Evolutionary conservation across 2,888 invertebrate genomes (phyloP), one percentile per base, ranked within the genome.

Genomic region (Apocheima hispidaria): DNA sequence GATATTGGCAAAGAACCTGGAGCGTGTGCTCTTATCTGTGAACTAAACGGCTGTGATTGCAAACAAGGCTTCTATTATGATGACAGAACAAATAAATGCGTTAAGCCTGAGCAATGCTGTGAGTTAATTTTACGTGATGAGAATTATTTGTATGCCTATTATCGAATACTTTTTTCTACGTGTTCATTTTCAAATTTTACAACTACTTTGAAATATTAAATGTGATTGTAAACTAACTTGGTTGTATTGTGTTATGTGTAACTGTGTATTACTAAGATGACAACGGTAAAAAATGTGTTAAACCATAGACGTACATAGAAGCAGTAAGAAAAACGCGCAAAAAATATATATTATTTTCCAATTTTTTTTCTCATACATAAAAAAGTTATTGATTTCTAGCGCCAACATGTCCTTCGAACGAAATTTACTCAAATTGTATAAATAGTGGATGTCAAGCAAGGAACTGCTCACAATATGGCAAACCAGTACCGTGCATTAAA

Each of bases 361-460:
- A n/a, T n/a, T n/a, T n/a, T n/a, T n/a, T n/a, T n/a, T n/a, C n/a
- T n/a, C n/a, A n/a, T n/a, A n/a, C n/a, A n/a, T n/a, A n/a, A 73
- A 0, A 51, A 71, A n/a, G 6, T 36, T 3, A 14, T 0, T 16
- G 2, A 16, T 16, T 36, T 36, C 2, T 7, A 36, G 36, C 36
- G 16, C 36, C 5, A 36, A 0, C 36, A 36, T 36, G 36, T 36
- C 36, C 36, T 16, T 14, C 9, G 16, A 16, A 36, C 6, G 41
- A 41, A 41, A 10, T 41, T 21, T 21, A 41, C 41, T 41, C 21
- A 21, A 4, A 41, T 0, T 83, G 82, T 41, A 71, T 65, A 12
- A 76, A 84, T 18, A 75, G 74, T 6, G 78, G 77, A 14, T 84
- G 84, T 65, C 49, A 63, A 18, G 58, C 70, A 0, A 72, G 70